Conservation (phyloP, 30 jellyfish, hydroid and myxozoan genomes). For the Turritopsis rubra region DNA sequence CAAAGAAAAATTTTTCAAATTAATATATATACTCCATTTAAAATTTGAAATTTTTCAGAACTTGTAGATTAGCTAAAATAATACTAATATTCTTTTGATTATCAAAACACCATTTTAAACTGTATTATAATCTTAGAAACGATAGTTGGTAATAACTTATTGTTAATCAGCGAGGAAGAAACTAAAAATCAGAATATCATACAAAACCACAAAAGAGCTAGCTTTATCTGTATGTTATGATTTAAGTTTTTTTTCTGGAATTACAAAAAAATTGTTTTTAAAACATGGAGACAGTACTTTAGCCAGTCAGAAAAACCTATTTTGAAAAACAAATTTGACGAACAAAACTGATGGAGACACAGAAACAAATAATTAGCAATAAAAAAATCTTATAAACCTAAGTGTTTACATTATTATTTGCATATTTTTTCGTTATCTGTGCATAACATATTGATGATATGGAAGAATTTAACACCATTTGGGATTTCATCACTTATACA, state of each 20-base stretch:
- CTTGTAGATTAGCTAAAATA: not conserved
- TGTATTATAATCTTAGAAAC: not conserved
- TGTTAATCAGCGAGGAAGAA: too few species aligned
- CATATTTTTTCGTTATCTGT: not conserved
- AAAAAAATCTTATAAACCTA: too few species aligned
- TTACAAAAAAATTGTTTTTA: not conserved
- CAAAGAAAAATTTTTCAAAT: too few species aligned
- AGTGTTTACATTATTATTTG: too few species aligned
- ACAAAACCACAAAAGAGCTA: not conserved
- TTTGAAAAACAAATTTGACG: not conserved
- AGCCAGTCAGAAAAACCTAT: too few species aligned
- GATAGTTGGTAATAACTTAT: not conserved
- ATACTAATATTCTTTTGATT: not conserved
- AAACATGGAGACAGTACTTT: not conserved
- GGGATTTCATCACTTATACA: not conserved
- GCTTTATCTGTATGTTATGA: not conserved
- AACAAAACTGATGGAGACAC: not conserved
- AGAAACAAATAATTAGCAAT: not conserved
- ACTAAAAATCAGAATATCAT: too few species aligned
- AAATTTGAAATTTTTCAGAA: not conserved
- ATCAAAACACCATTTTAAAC: not conserved
- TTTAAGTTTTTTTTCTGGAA: not conserved
- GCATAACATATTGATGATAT: not conserved
- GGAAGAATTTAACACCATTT: not conserved
- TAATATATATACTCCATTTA: not conserved